Percentiles rank a stretch among this genome's conserved stretches.
Evolutionary conservation across 2,888 invertebrate species (phyloP).

Genomic region (Sarcophaga caerulescens): DNA sequence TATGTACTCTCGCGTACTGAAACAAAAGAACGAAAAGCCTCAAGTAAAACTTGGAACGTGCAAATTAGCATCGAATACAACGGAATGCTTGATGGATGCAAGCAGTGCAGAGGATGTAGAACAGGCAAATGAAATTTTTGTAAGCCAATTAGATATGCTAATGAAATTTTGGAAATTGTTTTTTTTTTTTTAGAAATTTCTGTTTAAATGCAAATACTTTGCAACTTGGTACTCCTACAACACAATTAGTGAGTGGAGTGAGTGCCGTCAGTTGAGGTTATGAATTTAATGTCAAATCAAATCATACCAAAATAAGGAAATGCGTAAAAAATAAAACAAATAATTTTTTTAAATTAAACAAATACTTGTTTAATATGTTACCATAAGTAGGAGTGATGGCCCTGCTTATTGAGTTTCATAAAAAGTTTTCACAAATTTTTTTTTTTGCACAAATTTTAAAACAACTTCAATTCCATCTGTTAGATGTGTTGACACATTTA

Average conservation of each 20-base stretch:
- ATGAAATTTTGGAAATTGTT: slow-evolving; percentile 22
- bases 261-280: background rate
- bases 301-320: background rate
- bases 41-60: slow-evolving; percentile 32
- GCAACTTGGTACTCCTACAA: background rate
- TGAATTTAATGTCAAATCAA: background rate
- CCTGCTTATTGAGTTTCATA: background rate
- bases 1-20: background rate
- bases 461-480: background rate
- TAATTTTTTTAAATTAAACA: background rate
- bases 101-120: background rate
- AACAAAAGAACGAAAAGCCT: background rate
- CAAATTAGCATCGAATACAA: slow-evolving; percentile 33
- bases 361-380: no score
- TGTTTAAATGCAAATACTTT: no score
- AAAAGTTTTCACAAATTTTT: background rate
- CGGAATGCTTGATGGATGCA: background rate
- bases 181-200: no score
- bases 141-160: slow-evolving; percentile 55
- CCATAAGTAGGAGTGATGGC: no score
- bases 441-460: background rate
- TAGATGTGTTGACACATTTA: background rate
- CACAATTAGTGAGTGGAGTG: background rate
- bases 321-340: background rate
- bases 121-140: slow-evolving; percentile 36